Base-by-base conservation (phyloP, 2,888 invertebrate species). In the Yponomeuta malinellus region DNA sequence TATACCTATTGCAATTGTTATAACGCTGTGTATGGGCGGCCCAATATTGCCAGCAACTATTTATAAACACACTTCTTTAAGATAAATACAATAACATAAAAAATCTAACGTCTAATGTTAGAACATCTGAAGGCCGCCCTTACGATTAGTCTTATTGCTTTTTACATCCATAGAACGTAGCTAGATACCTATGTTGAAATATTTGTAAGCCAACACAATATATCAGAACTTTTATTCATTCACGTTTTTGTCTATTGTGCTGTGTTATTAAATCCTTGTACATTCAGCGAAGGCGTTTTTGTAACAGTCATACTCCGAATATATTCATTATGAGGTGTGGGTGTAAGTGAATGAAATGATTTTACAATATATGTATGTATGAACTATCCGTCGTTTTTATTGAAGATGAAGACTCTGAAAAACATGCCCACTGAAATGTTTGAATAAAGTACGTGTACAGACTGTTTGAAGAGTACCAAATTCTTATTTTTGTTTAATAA, bases 1-100 rank as follows among this genome's bases (percentile, higher is more conserved):
- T 68, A 43, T 48, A 68, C 6, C 23, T 43, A 48, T 23, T 68
- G 23, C 48, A 68, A 68, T 23, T 68, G 33, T 68, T 43, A 68
- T 15, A 6, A 48, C 48, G 10, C 6, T 68, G 12, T 65, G 29
- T 65, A 37, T 43, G 23, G 43, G 43, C 48, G 33, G 68, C 12
- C 68, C 23, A 48, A 37, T 68, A 48, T 68, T 68, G 48, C 12
- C 48, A 23, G 33, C 15, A 59, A 59, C 12, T 59, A 1, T 59
- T 59, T 59, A 59, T 15, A 15, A 59, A 15, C 15, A 15, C 52
- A 59, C 52, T 59, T 15, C 1, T 59, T 59, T 59, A 10, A 52
- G 10, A 15, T 15, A 52, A 1, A 52, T 15, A 52, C 6, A 52
- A 52, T 52, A 52, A 52, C 10, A 15, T 59, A 15, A 59, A 15